Conservation (phyloP, 2,888 invertebrate species). For the Endomychus coccineus region DNA sequence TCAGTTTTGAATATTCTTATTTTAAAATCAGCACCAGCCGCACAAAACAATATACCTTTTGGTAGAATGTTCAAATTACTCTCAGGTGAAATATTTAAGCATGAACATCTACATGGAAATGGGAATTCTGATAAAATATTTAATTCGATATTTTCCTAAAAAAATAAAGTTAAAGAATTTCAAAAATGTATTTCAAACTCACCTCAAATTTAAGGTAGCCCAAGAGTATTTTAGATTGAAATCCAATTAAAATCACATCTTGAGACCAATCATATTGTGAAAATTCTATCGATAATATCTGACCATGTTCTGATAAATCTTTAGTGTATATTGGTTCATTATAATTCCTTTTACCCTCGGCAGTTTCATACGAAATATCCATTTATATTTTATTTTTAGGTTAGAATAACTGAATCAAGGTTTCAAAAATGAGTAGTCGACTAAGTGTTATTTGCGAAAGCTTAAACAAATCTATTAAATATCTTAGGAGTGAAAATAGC, state of each 20-base stretch:
- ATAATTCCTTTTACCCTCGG: slow-evolving; percentile 23
- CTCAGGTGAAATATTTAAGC: slow-evolving; percentile 55
- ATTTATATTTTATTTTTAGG: background rate
- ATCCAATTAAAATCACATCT: slow-evolving; percentile 54
- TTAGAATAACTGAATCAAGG: too few species aligned
- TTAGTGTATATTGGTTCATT: slow-evolving; percentile 39
- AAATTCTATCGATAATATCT: slow-evolving; percentile 52
- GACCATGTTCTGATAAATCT: slow-evolving; percentile 45
- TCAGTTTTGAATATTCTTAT: slow-evolving; percentile 51
- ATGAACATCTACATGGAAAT: slow-evolving; percentile 49
- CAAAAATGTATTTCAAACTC: slow-evolving; percentile 27
- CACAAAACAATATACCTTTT: slow-evolving; percentile 48
- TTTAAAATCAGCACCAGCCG: slow-evolving; percentile 52
- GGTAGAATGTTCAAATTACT: slow-evolving; percentile 53
- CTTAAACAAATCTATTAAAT: too few species aligned
- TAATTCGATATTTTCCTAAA: slow-evolving; percentile 48
- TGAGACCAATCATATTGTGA: slow-evolving; percentile 60
- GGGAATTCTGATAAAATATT: slow-evolving; percentile 50
- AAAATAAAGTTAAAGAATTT: slow-evolving; percentile 14
- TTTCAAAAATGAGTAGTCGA: too few species aligned
- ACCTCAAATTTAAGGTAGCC: slow-evolving; percentile 53
- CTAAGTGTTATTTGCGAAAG: too few species aligned
- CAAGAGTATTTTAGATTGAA: slow-evolving; percentile 50
- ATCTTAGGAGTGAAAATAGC: too few species aligned
- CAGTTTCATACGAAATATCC: slow-evolving; percentile 16